Evolutionary conservation across 2,888 invertebrate genomes (phyloP).

Genomic region (Calliphora vomitoria): DNA sequence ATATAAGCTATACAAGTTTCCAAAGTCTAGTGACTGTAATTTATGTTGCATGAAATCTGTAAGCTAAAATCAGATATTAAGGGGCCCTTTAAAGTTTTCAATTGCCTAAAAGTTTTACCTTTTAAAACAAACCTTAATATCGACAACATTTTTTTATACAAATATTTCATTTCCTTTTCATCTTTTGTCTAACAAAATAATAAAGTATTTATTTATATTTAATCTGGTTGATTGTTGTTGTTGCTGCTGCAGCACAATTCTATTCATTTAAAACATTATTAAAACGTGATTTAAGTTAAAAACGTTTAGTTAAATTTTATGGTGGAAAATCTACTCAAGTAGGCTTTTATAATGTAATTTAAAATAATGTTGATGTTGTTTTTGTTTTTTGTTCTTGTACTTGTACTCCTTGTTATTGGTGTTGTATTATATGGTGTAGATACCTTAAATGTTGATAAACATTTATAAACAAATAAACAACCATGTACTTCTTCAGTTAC

Average conservation of each 20-base stretch:
- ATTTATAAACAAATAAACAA: slow-evolving; percentile 8
- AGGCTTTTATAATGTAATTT: slow-evolving; percentile 56
- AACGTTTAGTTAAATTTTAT: slow-evolving; percentile 51
- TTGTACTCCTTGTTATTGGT: neutral
- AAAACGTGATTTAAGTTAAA: slow-evolving; percentile 49
- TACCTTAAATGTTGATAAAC: slow-evolving; percentile 47
- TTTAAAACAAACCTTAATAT: neutral
- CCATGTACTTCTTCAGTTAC: neutral
- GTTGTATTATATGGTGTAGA: neutral
- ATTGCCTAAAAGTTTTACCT: too few species aligned
- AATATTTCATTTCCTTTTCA: neutral
- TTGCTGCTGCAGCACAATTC: neutral
- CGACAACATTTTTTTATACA: neutral
- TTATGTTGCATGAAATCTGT: too few species aligned
- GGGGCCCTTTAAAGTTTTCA: too few species aligned
- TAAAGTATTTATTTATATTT: neutral
- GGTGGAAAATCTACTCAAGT: slow-evolving; percentile 57
- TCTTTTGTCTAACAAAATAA: neutral
- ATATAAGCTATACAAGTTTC: too few species aligned
- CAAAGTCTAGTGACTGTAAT: too few species aligned
- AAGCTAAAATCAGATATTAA: too few species aligned
- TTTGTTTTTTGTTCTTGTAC: too few species aligned
- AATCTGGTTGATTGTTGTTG: neutral
- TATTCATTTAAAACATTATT: slow-evolving; percentile 35
- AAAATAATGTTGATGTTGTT: slow-evolving; percentile 51